phyloP scores from a whole-genome alignment of 2,888 invertebrate genomes.

The Nymphalis urticae region DNA sequence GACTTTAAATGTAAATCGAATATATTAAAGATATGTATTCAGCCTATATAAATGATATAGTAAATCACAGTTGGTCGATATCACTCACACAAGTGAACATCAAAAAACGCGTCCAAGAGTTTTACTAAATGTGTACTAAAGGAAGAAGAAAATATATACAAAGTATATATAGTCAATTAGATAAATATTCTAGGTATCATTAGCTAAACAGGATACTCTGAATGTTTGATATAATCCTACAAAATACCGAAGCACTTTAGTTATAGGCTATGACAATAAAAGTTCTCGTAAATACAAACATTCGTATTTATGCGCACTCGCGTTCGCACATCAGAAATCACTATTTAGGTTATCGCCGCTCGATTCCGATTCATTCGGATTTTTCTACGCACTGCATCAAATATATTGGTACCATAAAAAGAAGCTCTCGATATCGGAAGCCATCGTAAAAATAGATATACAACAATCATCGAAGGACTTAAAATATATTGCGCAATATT shows the following conservation, averaged over 20 bases:
- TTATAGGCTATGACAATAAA: constrained; percentile 39
- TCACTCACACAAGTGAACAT: too few relatives aligned
- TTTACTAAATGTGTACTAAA: too few relatives aligned
- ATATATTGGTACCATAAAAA: constrained; percentile 74
- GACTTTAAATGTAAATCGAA: too few relatives aligned
- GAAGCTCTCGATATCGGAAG: constrained; percentile 56
- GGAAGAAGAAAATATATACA: too few relatives aligned
- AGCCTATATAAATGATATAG: too few relatives aligned
- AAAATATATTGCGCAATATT: constrained; percentile 18
- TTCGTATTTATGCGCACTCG: constrained; percentile 57
- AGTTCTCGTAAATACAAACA: constrained; percentile 39
- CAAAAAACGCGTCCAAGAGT: too few relatives aligned
- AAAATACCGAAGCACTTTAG: constrained; percentile 25
- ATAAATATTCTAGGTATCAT: background rate
- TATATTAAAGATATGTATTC: too few relatives aligned
- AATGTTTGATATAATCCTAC: constrained; percentile 20
- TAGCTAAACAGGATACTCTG: background rate
- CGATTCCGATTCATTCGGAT: constrained; percentile 65
- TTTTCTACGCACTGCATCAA: constrained; percentile 67
- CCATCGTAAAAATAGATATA: constrained; percentile 75
- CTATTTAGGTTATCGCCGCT: constrained; percentile 64
- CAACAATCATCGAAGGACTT: constrained; percentile 37
- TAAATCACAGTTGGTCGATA: too few relatives aligned
- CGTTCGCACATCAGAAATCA: constrained; percentile 58
- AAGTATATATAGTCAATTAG: too few relatives aligned